phyloP scores from a whole-genome alignment of 2,888 invertebrate genomes.

The Bugulina stolonifera region DNA sequence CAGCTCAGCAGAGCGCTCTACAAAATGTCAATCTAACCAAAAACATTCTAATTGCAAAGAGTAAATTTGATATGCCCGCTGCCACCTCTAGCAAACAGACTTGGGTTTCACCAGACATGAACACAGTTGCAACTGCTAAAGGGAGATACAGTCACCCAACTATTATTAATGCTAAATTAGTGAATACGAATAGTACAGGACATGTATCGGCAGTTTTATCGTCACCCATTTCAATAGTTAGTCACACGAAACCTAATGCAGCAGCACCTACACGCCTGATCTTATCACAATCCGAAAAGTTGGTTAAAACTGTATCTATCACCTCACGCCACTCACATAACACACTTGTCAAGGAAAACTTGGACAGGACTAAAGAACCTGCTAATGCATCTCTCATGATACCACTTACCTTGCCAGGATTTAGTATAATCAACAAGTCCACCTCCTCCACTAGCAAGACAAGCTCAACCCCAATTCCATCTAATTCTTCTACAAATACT shows the following conservation, averaged over 20 bases:
- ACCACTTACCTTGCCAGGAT: neutral
- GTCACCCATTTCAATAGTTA: neutral
- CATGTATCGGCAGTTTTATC: neutral
- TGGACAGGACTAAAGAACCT: neutral
- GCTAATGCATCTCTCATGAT: neutral
- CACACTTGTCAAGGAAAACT: too few relatives aligned
- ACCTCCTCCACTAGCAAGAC: neutral
- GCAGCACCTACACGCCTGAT: neutral
- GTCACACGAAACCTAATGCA: neutral
- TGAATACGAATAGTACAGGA: neutral
- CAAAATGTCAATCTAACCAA: neutral
- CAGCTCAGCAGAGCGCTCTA: neutral
- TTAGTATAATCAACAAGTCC: neutral
- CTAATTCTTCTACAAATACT: neutral
- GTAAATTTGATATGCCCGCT: too few relatives aligned
- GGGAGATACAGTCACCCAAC: neutral
- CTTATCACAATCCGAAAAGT: too few relatives aligned
- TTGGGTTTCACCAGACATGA: neutral
- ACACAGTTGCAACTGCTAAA: neutral
- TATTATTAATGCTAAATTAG: neutral
- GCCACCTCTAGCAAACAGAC: neutral
- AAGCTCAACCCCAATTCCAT: neutral
- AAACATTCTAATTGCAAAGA: too few relatives aligned
- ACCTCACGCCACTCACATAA: too few relatives aligned
- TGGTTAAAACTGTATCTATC: neutral